Evolutionary conservation across 2,113 vertebrate species (phyloP).

Genomic region (Pyrgilauda ruficollis): DNA sequence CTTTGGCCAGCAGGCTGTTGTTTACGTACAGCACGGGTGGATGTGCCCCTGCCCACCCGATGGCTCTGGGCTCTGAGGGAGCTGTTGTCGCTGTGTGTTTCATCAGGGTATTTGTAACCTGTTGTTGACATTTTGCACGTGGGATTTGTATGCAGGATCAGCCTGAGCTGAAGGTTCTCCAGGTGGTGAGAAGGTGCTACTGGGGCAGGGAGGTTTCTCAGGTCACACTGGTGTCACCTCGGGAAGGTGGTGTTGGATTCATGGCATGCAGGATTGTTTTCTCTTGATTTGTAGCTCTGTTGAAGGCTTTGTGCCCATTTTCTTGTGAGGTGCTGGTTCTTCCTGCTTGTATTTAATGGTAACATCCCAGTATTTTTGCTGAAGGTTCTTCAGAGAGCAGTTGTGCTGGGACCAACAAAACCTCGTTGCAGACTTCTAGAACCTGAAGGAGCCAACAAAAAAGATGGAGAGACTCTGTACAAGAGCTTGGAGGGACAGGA

Average conservation of each 20-base stretch:
- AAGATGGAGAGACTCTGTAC: background rate
- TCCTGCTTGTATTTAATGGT: background rate
- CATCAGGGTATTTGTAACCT: accelerated
- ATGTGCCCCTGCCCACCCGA: accelerated
- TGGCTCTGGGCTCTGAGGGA: background rate
- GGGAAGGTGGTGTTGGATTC: background rate
- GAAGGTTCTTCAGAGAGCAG: background rate
- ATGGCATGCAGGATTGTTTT: background rate
- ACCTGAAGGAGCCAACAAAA: background rate
- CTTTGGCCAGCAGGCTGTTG: background rate
- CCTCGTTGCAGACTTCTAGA: background rate
- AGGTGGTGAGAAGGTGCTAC: background rate
- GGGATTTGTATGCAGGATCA: accelerated
- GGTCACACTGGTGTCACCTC: background rate
- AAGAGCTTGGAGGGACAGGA: background rate
- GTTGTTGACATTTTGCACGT: accelerated
- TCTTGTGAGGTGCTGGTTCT: background rate
- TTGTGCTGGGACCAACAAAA: background rate
- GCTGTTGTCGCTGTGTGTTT: accelerated
- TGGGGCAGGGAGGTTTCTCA: background rate
- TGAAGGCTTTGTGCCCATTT: accelerated
- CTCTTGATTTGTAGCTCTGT: background rate
- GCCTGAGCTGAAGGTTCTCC: background rate
- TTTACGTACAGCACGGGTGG: accelerated
- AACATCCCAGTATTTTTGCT: background rate